Percentiles rank a stretch among this genome's conserved stretches.
Evolutionary conservation across 2,797 vertebrate genomes (phyloP).

Genomic region (Vultur gryphus): DNA sequence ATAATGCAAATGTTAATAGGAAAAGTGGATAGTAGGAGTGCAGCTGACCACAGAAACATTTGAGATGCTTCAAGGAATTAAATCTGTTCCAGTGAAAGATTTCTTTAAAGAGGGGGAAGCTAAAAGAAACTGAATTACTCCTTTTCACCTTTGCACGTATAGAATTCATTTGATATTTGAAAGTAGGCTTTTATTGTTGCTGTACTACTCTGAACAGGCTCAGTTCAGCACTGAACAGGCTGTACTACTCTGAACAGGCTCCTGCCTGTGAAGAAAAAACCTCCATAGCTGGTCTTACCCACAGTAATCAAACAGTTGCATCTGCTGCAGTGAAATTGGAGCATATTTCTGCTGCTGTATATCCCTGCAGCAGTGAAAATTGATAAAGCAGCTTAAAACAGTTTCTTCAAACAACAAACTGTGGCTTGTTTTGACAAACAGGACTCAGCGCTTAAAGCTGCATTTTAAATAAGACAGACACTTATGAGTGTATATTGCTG

Average conservation of each 20-base stretch:
- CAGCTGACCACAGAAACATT: background rate
- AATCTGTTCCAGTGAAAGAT: background rate
- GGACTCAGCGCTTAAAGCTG: background rate
- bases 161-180: background rate
- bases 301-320: rapidly evolving
- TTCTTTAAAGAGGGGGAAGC: background rate
- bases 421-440: background rate
- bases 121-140: background rate
- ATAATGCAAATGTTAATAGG: background rate
- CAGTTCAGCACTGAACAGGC: no score
- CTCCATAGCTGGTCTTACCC: background rate
- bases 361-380: background rate
- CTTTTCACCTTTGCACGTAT: background rate
- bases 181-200: background rate
- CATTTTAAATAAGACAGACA: background rate
- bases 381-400: background rate
- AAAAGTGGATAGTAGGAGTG: background rate
- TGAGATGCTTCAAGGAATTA: background rate
- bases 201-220: background rate
- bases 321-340: background rate
- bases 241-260: background rate
- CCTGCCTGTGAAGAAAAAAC: background rate
- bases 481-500: background rate
- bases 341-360: background rate
- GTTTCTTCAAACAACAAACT: background rate